These are phyloP conservation scores for Cercopithecus mona DNA, from an alignment of 2,113 vertebrate species.

Conservation along the genomic window DNA sequence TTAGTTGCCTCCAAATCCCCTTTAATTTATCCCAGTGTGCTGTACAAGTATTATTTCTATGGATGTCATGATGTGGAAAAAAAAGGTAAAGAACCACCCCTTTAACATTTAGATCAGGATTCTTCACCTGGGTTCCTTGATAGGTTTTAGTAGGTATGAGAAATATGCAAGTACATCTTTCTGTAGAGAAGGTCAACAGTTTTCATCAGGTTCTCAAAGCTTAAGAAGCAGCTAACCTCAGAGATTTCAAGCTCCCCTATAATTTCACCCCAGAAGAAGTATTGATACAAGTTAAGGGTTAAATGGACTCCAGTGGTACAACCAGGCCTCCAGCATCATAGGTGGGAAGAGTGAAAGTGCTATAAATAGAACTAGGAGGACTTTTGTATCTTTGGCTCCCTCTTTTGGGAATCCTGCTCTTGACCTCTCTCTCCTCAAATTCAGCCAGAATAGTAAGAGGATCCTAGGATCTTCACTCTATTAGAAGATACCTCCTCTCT, in stretches of 20 bases:
- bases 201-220: constrained; percentile 47
- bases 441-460: not conserved
- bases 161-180: constrained; percentile 50
- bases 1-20: constrained; percentile 34
- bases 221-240: constrained; percentile 26
- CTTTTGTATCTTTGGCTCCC: not conserved
- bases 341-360: not conserved
- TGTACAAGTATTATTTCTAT: constrained; percentile 48
- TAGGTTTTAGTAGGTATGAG: not conserved
- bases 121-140: not conserved
- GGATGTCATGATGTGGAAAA: not conserved
- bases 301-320: not conserved
- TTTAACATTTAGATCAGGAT: constrained; percentile 37
- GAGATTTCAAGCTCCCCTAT: constrained; percentile 44
- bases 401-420: constrained; percentile 20
- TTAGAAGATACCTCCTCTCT: not conserved
- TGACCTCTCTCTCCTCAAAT: not conserved
- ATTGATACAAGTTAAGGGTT: constrained; percentile 17
- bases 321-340: not conserved
- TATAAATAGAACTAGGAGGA: not conserved
- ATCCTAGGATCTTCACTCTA: not conserved
- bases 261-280: constrained; percentile 13
- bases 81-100: not conserved
- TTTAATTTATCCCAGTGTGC: constrained; percentile 29
- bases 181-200: not conserved